Conservation (phyloP, 1,140 invertebrate genomes). For the Drosophila melanica region DNA sequence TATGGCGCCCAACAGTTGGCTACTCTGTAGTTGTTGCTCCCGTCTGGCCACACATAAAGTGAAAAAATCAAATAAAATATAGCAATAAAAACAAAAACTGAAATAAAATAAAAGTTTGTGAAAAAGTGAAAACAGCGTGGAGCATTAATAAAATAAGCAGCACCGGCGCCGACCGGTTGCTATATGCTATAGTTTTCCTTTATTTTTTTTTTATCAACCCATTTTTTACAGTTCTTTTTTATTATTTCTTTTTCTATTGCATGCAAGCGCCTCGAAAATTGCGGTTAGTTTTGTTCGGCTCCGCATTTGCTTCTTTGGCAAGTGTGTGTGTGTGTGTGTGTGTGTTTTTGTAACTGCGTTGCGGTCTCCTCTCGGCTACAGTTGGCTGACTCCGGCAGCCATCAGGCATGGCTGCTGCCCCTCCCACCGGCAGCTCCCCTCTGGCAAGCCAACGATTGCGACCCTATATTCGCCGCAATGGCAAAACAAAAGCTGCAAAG, state of each 20-base stretch:
- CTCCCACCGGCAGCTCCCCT: neutral
- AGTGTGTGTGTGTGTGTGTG: conserved; percentile 36
- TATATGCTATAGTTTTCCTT: conserved; percentile 44
- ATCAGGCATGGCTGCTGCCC: conserved; percentile 10
- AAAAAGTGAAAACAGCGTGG: conserved; percentile 57
- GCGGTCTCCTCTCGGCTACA: conserved; percentile 45
- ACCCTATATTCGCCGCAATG: conserved; percentile 38
- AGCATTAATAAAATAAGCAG: conserved; percentile 69
- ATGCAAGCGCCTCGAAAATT: conserved; percentile 78
- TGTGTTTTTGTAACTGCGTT: conserved; percentile 72
- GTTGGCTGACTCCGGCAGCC: conserved; percentile 40
- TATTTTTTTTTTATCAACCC: neutral
- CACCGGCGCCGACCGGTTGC: conserved; percentile 41
- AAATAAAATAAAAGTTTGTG: conserved; percentile 5
- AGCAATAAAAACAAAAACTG: conserved; percentile 49
- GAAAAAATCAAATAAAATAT: conserved; percentile 68
- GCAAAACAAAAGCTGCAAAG: conserved; percentile 80
- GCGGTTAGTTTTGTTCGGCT: conserved; percentile 68
- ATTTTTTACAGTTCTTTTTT: conserved; percentile 17
- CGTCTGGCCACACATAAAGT: conserved; percentile 39
- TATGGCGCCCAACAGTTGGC: conserved; percentile 30
- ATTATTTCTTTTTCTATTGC: conserved; percentile 56
- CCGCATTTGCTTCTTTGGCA: conserved; percentile 20
- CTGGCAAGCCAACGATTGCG: conserved; percentile 1
- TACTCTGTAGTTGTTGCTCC: conserved; percentile 1